phyloP scores from a whole-genome alignment of 2,888 invertebrate genomes.

The Dimorphilus gyrociliatus region DNA sequence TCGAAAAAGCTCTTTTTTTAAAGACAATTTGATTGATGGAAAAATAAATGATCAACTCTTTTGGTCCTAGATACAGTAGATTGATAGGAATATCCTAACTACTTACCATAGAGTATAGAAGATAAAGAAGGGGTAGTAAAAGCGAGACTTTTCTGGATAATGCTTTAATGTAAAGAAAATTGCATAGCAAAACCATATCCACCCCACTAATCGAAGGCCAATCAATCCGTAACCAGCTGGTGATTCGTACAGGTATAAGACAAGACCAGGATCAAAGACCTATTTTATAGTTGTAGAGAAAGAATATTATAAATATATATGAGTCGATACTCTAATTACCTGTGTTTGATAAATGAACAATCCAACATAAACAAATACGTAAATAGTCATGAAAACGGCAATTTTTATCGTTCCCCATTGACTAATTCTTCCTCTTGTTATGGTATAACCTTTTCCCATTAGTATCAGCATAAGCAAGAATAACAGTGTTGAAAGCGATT shows the following conservation, averaged over 20 bases:
- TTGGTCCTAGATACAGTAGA: too few species aligned
- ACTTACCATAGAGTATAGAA: constrained; percentile 62
- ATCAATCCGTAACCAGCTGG: constrained; percentile 71
- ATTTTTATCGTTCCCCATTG: constrained; percentile 56
- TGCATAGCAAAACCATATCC: constrained; percentile 59
- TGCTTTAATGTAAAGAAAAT: constrained; percentile 59
- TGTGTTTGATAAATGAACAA: constrained; percentile 64
- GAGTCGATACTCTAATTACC: constrained; percentile 38
- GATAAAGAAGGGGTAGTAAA: constrained; percentile 65
- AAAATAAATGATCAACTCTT: too few species aligned
- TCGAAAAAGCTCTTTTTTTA: too few species aligned
- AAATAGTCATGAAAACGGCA: constrained; percentile 60
- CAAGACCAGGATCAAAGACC: constrained; percentile 78
- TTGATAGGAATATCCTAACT: too few species aligned
- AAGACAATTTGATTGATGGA: too few species aligned
- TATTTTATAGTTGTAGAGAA: too few species aligned
- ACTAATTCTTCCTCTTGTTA: constrained; percentile 64
- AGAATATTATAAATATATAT: constrained; percentile 1
- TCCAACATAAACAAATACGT: constrained; percentile 53
- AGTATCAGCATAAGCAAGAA: constrained; percentile 62
- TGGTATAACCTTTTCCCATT: constrained; percentile 74
- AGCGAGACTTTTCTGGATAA: constrained; percentile 62
- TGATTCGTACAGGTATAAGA: constrained; percentile 74
- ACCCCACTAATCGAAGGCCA: constrained; percentile 53
- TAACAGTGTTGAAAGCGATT: constrained; percentile 54